A percentile compares a stretch with the other conserved stretches of the same genome.
These are phyloP conservation scores for Leucopternis melanops DNA, from an alignment of 2,113 vertebrate genomes.

Conservation along the genomic window DNA sequence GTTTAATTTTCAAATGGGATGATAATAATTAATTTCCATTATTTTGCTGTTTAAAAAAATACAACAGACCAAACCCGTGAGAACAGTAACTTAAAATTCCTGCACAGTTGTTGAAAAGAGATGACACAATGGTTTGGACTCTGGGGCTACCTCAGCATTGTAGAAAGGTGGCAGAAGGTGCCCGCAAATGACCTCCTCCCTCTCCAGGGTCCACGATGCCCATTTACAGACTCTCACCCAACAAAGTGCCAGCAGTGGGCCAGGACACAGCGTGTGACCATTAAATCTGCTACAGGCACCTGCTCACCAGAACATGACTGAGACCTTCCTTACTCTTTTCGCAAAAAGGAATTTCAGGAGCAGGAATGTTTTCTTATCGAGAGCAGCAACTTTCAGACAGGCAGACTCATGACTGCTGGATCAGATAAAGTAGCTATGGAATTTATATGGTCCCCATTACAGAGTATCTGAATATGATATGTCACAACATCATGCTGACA, in stretches of 20 bases:
- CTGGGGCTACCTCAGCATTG: not conserved
- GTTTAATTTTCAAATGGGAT: not conserved
- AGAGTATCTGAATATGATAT: not conserved
- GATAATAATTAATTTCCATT: not conserved
- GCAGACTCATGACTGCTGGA: conserved; percentile 28
- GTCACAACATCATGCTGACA: not conserved
- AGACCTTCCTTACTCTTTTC: not conserved
- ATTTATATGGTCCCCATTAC: conserved; percentile 44
- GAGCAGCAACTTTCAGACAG: conserved; percentile 20
- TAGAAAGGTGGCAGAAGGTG: not conserved
- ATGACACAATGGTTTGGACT: not conserved
- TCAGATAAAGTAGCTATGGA: conserved; percentile 49
- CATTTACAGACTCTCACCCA: not conserved
- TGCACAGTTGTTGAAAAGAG: not conserved
- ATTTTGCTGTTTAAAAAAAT: not conserved
- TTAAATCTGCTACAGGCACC: not conserved
- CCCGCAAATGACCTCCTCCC: not conserved
- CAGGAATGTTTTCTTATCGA: conserved; percentile 47
- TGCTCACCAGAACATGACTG: conserved; percentile 20
- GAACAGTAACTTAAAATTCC: not conserved
- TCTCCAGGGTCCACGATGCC: not conserved
- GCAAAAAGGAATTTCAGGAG: not conserved
- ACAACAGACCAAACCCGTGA: not conserved
- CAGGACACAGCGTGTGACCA: not conserved
- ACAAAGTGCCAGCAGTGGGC: not conserved